Evolutionary conservation across 2,888 invertebrate species (phyloP).

Genomic region (Priocnemis perturbator): DNA sequence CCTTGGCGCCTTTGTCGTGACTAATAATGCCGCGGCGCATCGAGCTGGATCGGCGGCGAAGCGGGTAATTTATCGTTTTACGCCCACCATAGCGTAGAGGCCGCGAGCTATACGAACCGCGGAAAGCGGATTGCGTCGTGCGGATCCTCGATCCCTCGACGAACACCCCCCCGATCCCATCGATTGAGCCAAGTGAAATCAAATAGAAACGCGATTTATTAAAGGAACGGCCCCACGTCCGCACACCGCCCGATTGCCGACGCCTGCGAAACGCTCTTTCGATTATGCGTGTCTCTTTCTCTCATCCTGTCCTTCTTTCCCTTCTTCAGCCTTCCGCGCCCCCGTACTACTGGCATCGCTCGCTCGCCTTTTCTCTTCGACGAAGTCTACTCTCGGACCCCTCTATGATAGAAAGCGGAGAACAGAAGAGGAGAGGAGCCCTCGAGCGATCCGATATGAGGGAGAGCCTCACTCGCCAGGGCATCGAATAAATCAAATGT

Average conservation of each 20-base stretch:
- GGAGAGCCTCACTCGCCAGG: no score
- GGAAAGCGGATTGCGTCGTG: slow-evolving; percentile 10
- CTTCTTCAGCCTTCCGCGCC: no score
- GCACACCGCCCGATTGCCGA: no score
- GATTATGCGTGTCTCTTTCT: no score
- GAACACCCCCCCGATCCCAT: not conserved
- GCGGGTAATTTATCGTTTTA: slow-evolving; percentile 53
- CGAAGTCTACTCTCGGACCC: not conserved
- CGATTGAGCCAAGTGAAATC: slow-evolving; percentile 36
- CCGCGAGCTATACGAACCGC: slow-evolving; percentile 18
- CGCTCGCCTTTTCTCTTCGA: no score
- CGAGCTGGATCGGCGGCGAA: slow-evolving; percentile 35
- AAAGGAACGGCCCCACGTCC: slow-evolving; percentile 6
- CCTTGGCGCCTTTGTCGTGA: slow-evolving; percentile 56
- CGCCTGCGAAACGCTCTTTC: no score
- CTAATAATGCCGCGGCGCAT: slow-evolving; percentile 55
- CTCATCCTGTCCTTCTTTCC: no score
- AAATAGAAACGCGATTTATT: slow-evolving; percentile 42
- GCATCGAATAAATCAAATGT: slow-evolving; percentile 7
- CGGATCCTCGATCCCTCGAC: slow-evolving; percentile 10
- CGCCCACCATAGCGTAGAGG: slow-evolving; percentile 26
- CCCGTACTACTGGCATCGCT: no score
- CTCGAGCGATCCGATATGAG: not conserved
- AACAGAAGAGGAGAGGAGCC: not conserved
- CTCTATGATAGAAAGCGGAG: not conserved